phyloP scores from a whole-genome alignment of 2,888 invertebrate genomes.

The Minunthozetes semirufus region DNA sequence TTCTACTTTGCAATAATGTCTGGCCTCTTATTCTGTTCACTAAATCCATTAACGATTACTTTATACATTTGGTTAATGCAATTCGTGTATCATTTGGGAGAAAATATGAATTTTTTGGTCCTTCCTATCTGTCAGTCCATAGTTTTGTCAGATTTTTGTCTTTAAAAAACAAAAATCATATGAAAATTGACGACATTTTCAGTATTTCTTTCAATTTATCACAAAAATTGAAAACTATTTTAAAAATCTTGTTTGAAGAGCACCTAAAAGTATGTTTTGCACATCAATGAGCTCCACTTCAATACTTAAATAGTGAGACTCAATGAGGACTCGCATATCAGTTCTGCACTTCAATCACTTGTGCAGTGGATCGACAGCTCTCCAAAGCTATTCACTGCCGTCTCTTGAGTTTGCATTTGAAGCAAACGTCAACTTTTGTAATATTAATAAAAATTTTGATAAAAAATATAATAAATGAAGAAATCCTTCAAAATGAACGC shows the following conservation, averaged over 20 bases:
- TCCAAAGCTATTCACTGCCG: background rate
- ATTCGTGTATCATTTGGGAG: conserved; percentile 2
- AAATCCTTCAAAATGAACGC: background rate
- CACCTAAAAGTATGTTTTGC: conserved; percentile 7
- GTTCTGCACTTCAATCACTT: conserved; percentile 11
- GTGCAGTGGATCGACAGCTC: background rate
- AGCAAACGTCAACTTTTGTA: background rate
- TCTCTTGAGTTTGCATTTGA: background rate
- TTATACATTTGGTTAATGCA: conserved; percentile 21
- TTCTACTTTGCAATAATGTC: conserved; percentile 10
- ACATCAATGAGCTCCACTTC: conserved; percentile 21
- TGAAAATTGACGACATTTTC: background rate
- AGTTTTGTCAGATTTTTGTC: background rate
- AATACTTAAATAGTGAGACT: background rate
- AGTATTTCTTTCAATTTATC: conserved; percentile 7
- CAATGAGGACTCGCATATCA: background rate
- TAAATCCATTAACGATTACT: conserved; percentile 23
- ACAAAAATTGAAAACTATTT: background rate
- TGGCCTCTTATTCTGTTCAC: conserved; percentile 6
- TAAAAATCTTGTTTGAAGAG: background rate
- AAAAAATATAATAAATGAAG: background rate
- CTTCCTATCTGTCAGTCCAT: background rate
- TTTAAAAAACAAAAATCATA: background rate
- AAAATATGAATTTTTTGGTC: background rate
- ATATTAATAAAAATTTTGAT: background rate